Evolutionary conservation across 2,888 invertebrate species (phyloP), one percentile per base, ranked within the genome.

Genomic region (Tetropium fuscum): DNA sequence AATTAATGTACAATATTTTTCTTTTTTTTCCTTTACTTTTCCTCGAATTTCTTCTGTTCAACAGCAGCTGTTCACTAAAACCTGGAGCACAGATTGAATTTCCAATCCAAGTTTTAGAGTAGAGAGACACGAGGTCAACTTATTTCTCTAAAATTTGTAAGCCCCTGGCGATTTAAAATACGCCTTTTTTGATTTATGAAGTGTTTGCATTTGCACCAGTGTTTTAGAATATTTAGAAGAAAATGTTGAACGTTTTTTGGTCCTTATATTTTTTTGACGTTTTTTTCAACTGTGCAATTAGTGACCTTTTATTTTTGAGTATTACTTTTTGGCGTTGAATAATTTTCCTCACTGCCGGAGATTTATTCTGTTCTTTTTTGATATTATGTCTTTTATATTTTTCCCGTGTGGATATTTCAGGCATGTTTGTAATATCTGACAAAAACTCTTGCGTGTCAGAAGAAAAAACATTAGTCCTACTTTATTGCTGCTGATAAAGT

Each of bases 141-240:
- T 22, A 22, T 22, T 22, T 5, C 22, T 3, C 22, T 7, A 22
- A 22, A 22, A 22, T 22, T 22, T 22, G 7, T 22, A 22, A 5
- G 7, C 22, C 7, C 22, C 22, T 22, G 22, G 22, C 3, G 22
- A 22, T 22, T 22, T 22, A 22, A 5, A 22, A 22, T 22, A 22
- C 22, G 22, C 3, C n/a, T 32, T 3, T 10, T 32, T 32, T 32
- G 5, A n/a, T 32, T 32, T 32, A n/a, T 32, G 32, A 3, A 6
- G n/a, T 3, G 32, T 32, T 32, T 32, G 32, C 32, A 32, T 32
- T 3, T 32, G n/a, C 3, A 32, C 32, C 7, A 32, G 32, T 2
- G 32, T 32, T 32, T 32, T 32, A 10, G 32, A 32, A 32, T 32
- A 32, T 32, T 32, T 32, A 8, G 32, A 32, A 3, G 32, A 32